These are phyloP conservation scores for Sebastes diaconus DNA, from an alignment of 2,797 vertebrate species.

Conservation along the genomic window DNA sequence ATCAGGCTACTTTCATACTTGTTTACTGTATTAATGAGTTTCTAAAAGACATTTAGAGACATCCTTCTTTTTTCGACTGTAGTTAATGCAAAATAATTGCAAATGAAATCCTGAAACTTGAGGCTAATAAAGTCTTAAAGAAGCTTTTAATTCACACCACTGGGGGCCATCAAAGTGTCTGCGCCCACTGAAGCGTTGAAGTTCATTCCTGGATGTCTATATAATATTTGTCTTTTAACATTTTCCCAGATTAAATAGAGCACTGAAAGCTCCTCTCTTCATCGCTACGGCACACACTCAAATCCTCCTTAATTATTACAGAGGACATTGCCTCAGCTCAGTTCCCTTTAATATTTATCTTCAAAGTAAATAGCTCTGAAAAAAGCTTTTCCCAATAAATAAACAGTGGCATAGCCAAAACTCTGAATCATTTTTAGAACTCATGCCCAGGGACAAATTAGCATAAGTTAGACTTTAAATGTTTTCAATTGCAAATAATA, in stretches of 20 bases:
- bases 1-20: not conserved
- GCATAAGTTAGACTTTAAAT: constrained; percentile 6
- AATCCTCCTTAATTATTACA: constrained; percentile 37
- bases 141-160: not conserved
- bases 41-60: not conserved
- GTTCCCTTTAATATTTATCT: constrained; percentile 38
- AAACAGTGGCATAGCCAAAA: constrained; percentile 17
- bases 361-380: constrained; percentile 43
- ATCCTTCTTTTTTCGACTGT: not conserved
- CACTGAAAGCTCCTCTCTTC: constrained; percentile 10
- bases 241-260: constrained; percentile 1
- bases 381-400: constrained; percentile 10
- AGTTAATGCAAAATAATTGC: not conserved
- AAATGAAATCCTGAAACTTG: not conserved
- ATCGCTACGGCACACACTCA: constrained; percentile 17
- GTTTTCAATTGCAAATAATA: constrained; percentile 3
- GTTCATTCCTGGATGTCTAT: not conserved
- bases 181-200: not conserved
- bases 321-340: constrained; percentile 30
- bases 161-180: not conserved
- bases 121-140: not conserved
- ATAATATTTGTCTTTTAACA: constrained; percentile 14
- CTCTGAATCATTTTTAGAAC: constrained; percentile 1
- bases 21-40: not conserved
- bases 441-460: not conserved